These are phyloP conservation scores for Mobula birostris DNA, from an alignment of 2,113 vertebrate genomes.

Conservation along the genomic window DNA sequence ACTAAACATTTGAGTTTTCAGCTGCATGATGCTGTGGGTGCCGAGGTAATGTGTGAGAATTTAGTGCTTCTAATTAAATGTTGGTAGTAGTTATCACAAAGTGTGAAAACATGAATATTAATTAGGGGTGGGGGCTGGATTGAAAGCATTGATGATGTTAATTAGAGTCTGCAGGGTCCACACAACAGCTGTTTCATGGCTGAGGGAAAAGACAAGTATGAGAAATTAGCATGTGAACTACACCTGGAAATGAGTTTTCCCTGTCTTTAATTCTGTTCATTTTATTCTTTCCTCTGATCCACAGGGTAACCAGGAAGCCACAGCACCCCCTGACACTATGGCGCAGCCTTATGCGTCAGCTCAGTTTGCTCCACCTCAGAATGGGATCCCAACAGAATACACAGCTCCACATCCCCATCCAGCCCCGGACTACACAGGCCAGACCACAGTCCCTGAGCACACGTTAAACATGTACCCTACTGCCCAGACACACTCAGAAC, in stretches of 20 bases:
- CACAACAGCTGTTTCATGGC: slow-evolving; percentile 59
- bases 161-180: slow-evolving; percentile 56
- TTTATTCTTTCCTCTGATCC: slow-evolving; percentile 14
- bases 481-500: slow-evolving; percentile 82
- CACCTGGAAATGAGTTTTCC: slow-evolving; percentile 34
- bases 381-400: slow-evolving; percentile 83
- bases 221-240: background rate
- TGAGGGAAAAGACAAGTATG: slow-evolving; percentile 41
- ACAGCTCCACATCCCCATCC: slow-evolving; percentile 78
- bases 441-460: slow-evolving; percentile 78
- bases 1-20: slow-evolving; percentile 42
- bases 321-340: slow-evolving; percentile 88
- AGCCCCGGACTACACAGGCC: slow-evolving; percentile 80
- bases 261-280: background rate
- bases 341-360: slow-evolving; percentile 87
- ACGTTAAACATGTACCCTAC: slow-evolving; percentile 85
- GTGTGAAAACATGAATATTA: slow-evolving; percentile 60
- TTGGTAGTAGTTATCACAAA: slow-evolving; percentile 65
- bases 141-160: slow-evolving; percentile 58
- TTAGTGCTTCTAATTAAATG: slow-evolving; percentile 65
- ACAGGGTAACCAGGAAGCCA: slow-evolving; percentile 93
- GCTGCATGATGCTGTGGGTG: slow-evolving; percentile 36
- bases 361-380: slow-evolving; percentile 84
- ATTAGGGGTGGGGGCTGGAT: slow-evolving; percentile 49
- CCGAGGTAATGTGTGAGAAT: slow-evolving; percentile 41